phyloP scores from a whole-genome alignment of 2,113 vertebrate species.

The Lepus timidus region DNA sequence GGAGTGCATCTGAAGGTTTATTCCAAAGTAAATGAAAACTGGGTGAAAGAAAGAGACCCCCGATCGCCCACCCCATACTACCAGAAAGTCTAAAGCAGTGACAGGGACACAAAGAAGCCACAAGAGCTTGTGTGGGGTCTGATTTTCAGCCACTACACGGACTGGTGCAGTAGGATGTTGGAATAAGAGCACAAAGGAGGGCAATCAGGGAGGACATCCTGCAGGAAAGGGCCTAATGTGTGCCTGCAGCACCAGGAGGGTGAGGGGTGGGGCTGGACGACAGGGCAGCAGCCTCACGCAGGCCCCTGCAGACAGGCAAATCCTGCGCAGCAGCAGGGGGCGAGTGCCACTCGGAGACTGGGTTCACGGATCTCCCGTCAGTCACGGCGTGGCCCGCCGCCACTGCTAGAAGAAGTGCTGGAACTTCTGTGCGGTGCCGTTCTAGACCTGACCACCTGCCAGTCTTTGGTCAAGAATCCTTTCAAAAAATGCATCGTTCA shows the following conservation, averaged over 20 bases:
- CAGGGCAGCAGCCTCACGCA: neutral
- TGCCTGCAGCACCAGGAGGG: neutral
- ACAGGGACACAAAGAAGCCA: neutral
- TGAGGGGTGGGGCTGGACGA: neutral
- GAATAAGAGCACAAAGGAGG: neutral
- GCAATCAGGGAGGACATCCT: neutral
- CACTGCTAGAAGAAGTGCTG: neutral
- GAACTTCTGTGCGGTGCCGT: neutral
- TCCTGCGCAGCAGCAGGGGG: neutral
- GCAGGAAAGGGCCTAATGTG: neutral
- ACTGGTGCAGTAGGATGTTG: neutral
- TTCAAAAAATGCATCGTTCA: neutral
- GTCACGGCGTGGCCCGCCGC: fast-evolving
- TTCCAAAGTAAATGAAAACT: neutral
- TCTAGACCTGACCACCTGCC: neutral
- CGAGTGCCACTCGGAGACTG: neutral
- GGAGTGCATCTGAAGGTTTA: neutral
- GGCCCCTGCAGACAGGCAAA: neutral
- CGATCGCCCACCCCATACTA: neutral
- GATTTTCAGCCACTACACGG: neutral
- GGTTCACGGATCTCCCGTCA: neutral
- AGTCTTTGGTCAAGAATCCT: constrained; percentile 1
- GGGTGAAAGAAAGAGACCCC: neutral
- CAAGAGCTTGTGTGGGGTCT: neutral
- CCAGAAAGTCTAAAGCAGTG: neutral